A percentile compares a stretch with the other conserved stretches of the same genome.
Evolutionary conservation across 2,113 vertebrate species (phyloP).

Genomic region (Lucifuga dentata): DNA sequence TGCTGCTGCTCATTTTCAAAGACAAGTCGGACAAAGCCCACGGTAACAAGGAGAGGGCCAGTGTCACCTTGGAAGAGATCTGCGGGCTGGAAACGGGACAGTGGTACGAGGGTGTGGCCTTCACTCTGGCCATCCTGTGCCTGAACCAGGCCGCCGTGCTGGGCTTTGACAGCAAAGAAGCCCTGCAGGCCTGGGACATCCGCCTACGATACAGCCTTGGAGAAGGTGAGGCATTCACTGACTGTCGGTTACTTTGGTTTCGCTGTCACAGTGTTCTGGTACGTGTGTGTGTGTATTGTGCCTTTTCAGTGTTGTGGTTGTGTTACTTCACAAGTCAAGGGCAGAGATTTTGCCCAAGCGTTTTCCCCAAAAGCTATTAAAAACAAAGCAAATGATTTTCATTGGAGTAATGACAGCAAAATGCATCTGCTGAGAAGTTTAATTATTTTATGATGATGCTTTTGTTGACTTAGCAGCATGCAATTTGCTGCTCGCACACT

Average conservation of each 20-base stretch:
- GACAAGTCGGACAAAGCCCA: conserved; percentile 87
- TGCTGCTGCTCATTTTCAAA: conserved; percentile 92
- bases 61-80: conserved; percentile 92
- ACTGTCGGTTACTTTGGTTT: no score
- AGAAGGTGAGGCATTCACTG: conserved; percentile 87
- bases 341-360: no score
- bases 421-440: neutral
- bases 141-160: conserved; percentile 90
- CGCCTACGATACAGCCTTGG: conserved; percentile 91
- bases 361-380: no score
- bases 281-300: no score
- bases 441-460: neutral
- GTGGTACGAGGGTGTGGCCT: conserved; percentile 87
- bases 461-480: neutral
- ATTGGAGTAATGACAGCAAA: no score
- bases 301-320: no score
- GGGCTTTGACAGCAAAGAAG: conserved; percentile 92
- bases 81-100: conserved; percentile 92
- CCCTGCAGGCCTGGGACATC: conserved; percentile 91
- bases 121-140: conserved; percentile 90
- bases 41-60: conserved; percentile 88
- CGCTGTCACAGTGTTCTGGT: no score
- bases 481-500: neutral
- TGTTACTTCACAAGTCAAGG: no score
- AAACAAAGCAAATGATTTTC: no score